These are phyloP conservation scores for Palythoa caribaeorum DNA, from an alignment of 92 coral and sea anemone species.

Conservation along the genomic window DNA sequence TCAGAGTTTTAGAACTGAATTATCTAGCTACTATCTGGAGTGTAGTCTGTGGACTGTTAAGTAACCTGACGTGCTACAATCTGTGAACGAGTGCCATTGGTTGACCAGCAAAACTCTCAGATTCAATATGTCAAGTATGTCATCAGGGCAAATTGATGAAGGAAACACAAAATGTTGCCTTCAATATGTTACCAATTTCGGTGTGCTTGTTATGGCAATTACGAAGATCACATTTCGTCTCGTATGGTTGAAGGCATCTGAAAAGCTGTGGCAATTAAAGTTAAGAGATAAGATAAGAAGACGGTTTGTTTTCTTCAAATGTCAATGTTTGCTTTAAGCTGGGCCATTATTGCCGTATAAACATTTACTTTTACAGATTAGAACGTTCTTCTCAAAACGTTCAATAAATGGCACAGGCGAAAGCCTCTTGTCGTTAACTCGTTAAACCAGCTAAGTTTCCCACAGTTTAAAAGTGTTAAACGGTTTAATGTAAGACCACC, in stretches of 20 bases:
- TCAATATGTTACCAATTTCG: constrained; percentile 72
- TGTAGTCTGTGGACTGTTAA: constrained; percentile 47
- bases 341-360: constrained; percentile 45
- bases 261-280: constrained; percentile 83
- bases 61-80: constrained; percentile 35
- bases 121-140: constrained; percentile 58
- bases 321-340: constrained; percentile 65
- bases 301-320: constrained; percentile 66
- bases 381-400: constrained; percentile 15
- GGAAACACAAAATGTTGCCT: constrained; percentile 72
- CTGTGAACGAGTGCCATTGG: constrained; percentile 71
- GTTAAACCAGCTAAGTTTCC: constrained; percentile 31
- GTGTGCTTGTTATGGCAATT: constrained; percentile 82
- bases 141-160: constrained; percentile 85
- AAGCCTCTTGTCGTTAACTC: constrained; percentile 45
- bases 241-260: constrained; percentile 72
- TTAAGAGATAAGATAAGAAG: constrained; percentile 95
- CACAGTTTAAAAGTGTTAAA: constrained; percentile 49
- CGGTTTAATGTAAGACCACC: constrained; percentile 40
- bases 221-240: constrained; percentile 94
- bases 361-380: constrained; percentile 58
- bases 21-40: constrained; percentile 57
- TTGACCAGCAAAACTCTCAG: constrained; percentile 50
- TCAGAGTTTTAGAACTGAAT: constrained; percentile 47
- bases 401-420: constrained; percentile 2